These are phyloP conservation scores for Cryptomyrus ogoouensis DNA, from an alignment of 2,113 vertebrate species.

Conservation along the genomic window DNA sequence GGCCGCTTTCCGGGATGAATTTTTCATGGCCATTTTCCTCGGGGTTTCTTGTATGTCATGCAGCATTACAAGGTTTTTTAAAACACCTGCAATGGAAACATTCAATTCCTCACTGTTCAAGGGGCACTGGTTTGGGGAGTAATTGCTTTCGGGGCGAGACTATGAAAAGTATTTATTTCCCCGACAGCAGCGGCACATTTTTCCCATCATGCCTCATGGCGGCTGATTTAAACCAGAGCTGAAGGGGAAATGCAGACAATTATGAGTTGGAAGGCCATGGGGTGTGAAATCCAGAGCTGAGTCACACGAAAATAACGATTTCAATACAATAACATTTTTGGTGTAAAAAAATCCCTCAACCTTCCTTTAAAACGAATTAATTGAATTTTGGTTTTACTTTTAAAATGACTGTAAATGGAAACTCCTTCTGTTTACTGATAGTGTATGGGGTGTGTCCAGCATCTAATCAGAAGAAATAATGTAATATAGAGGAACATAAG, in stretches of 20 bases:
- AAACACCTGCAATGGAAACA: slow-evolving; percentile 2
- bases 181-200: not conserved
- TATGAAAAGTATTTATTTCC: not conserved
- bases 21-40: slow-evolving; percentile 6
- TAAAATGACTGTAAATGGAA: not conserved
- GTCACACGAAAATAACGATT: not conserved
- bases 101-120: slow-evolving; percentile 38
- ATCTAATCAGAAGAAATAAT: not conserved
- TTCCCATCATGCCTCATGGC: slow-evolving; percentile 13
- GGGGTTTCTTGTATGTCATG: not conserved
- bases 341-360: not conserved
- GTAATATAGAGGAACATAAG: not conserved
- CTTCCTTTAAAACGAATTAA: not conserved
- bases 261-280: not conserved
- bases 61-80: slow-evolving; percentile 19
- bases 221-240: not conserved
- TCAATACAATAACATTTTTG: not conserved
- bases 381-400: not conserved
- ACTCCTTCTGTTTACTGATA: not conserved
- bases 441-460: not conserved
- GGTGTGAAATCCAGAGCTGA: not conserved
- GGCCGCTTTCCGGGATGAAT: slow-evolving; percentile 1
- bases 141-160: slow-evolving; percentile 15
- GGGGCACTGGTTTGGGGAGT: not conserved
- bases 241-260: slow-evolving; percentile 1